Percentiles rank a stretch among this genome's conserved stretches.
phyloP scores from a whole-genome alignment of 1,140 invertebrate species.

The Bombus superbus region DNA sequence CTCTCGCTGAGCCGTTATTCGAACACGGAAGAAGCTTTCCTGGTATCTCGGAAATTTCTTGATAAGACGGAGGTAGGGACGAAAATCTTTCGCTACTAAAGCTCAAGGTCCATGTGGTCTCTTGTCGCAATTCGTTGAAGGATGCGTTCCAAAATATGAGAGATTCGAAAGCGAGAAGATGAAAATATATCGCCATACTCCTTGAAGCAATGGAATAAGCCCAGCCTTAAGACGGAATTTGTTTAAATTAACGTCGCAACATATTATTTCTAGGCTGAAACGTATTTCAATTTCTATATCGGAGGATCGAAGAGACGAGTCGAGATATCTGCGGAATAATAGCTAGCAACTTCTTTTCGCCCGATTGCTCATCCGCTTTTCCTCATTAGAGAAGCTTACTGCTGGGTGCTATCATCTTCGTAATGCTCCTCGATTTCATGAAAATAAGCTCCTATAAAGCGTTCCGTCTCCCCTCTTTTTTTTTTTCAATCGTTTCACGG shows the following conservation, averaged over 20 bases:
- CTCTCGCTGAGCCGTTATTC: conserved; percentile 16
- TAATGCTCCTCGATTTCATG: not conserved
- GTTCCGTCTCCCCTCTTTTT: not conserved
- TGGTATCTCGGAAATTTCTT: not conserved
- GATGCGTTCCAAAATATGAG: too few relatives aligned
- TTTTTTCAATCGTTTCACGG: not conserved
- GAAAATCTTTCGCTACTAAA: not conserved
- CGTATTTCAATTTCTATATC: not conserved
- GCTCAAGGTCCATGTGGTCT: too few relatives aligned
- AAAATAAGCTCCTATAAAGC: not conserved
- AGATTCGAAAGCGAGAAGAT: too few relatives aligned
- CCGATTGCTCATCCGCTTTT: not conserved
- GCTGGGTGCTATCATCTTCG: not conserved
- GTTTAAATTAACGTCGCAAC: too few relatives aligned
- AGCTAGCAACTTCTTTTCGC: not conserved
- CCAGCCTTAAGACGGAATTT: too few relatives aligned
- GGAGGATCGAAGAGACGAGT: not conserved
- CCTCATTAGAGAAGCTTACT: not conserved
- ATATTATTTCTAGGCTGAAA: too few relatives aligned
- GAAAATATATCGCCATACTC: too few relatives aligned
- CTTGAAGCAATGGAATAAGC: too few relatives aligned
- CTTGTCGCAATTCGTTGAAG: too few relatives aligned
- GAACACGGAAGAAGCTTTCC: not conserved
- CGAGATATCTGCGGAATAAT: not conserved
- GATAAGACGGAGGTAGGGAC: not conserved